Evolutionary conservation across 2,113 vertebrate genomes (phyloP).

Genomic region (Rutilus rutilus): DNA sequence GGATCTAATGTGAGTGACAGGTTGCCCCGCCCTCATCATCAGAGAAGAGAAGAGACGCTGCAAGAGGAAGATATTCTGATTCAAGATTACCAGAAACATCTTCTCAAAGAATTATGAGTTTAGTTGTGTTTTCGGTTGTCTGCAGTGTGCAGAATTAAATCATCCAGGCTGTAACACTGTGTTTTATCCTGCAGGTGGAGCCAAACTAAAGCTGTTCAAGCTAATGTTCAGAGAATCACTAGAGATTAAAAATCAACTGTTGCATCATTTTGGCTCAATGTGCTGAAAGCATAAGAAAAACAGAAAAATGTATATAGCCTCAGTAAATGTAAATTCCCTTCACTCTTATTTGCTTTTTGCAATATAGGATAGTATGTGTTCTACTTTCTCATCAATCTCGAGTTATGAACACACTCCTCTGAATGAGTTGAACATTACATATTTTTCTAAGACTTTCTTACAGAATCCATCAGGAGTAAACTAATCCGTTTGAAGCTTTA

Average conservation of each 20-base stretch:
- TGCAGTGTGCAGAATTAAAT: too few relatives aligned
- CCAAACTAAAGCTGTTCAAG: background rate
- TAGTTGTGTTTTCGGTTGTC: too few relatives aligned
- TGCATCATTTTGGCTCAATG: background rate
- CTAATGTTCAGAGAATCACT: background rate
- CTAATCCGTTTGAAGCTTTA: too few relatives aligned
- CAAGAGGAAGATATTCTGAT: too few relatives aligned
- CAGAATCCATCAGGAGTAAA: too few relatives aligned
- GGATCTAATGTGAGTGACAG: too few relatives aligned
- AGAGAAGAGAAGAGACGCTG: too few relatives aligned
- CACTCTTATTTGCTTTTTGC: background rate
- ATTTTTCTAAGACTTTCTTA: background rate
- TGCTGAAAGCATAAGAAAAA: background rate
- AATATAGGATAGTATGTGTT: too few relatives aligned
- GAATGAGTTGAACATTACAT: background rate
- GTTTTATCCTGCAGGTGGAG: background rate
- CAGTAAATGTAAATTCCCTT: background rate
- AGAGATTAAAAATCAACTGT: background rate
- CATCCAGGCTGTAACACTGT: background rate
- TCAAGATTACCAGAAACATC: too few relatives aligned
- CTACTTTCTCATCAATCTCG: background rate
- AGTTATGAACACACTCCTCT: background rate
- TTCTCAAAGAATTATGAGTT: too few relatives aligned
- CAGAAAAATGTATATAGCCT: accelerated
- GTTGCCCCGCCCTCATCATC: too few relatives aligned